Percentiles rank a stretch among this genome's conserved stretches.
phyloP scores from a whole-genome alignment of 2,797 vertebrate genomes.

The Triplophysa yarkandensis region DNA sequence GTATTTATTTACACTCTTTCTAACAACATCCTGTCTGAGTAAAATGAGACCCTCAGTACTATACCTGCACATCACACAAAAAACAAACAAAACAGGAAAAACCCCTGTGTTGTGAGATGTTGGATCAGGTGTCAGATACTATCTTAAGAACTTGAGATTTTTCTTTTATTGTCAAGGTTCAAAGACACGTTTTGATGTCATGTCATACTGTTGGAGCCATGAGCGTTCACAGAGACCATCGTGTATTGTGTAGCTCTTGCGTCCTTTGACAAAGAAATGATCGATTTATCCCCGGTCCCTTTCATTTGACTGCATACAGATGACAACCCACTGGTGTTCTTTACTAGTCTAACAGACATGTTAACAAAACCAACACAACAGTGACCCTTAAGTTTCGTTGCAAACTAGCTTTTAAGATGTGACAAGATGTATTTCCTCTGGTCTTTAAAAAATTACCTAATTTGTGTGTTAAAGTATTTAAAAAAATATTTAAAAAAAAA shows the following conservation, averaged over 20 bases:
- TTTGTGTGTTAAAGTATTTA: too few species aligned
- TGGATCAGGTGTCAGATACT: conserved; percentile 23
- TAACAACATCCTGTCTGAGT: background rate
- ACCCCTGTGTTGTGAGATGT: background rate
- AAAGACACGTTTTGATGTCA: conserved; percentile 26
- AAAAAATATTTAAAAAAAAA: too few species aligned
- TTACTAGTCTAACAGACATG: background rate
- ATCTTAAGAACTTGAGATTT: background rate
- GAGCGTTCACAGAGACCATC: conserved; percentile 13
- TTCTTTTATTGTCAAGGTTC: conserved; percentile 10
- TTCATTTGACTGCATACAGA: conserved; percentile 7
- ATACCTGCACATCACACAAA: conserved; percentile 35
- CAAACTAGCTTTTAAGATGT: too few species aligned
- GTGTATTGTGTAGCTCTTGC: conserved; percentile 23
- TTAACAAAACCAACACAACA: too few species aligned
- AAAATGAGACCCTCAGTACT: conserved; percentile 13
- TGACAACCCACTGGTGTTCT: background rate
- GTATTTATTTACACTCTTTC: background rate
- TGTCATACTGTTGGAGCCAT: conserved; percentile 4
- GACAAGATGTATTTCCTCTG: too few species aligned
- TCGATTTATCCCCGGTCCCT: background rate
- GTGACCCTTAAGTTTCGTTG: too few species aligned
- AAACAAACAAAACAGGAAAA: background rate
- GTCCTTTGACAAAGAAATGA: conserved; percentile 7
- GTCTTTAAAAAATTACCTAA: too few species aligned